Evolutionary conservation across 2,888 invertebrate genomes (phyloP).

Genomic region (Noctua janthe): DNA sequence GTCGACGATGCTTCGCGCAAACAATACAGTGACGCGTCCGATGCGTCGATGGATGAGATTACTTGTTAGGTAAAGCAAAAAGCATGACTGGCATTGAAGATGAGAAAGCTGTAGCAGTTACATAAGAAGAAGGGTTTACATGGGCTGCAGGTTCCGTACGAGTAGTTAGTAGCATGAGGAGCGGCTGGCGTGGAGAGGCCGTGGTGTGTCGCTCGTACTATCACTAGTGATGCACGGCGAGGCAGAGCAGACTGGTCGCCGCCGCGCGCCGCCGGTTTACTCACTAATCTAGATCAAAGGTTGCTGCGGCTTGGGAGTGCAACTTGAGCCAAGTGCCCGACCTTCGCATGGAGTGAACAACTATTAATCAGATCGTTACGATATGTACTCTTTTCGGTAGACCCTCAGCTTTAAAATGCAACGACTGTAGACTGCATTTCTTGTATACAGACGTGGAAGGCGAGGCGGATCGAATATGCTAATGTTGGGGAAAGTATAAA

Average conservation of each 20-base stretch:
- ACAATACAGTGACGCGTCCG: neutral
- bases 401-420: slow-evolving; percentile 10
- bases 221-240: slow-evolving; percentile 48
- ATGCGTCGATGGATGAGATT: slow-evolving; percentile 13
- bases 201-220: slow-evolving; percentile 36
- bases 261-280: slow-evolving; percentile 35
- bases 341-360: slow-evolving; percentile 50
- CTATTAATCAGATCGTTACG: slow-evolving; percentile 44
- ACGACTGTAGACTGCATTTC: slow-evolving; percentile 31
- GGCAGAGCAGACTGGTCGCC: slow-evolving; percentile 56
- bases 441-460: slow-evolving; percentile 20
- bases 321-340: slow-evolving; percentile 66
- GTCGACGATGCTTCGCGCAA: slow-evolving; percentile 21
- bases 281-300: slow-evolving; percentile 65
- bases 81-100: slow-evolving; percentile 23
- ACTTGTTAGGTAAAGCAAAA: slow-evolving; percentile 27
- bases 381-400: slow-evolving; percentile 11
- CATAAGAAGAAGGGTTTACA: slow-evolving; percentile 59
- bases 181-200: slow-evolving; percentile 16
- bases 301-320: slow-evolving; percentile 57
- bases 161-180: neutral
- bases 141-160: slow-evolving; percentile 42
- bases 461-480: slow-evolving; percentile 39
- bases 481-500: slow-evolving; percentile 43
- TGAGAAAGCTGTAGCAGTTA: slow-evolving; percentile 45